phyloP scores from a whole-genome alignment of 1,140 invertebrate species.

The Magallana ariakensis region DNA sequence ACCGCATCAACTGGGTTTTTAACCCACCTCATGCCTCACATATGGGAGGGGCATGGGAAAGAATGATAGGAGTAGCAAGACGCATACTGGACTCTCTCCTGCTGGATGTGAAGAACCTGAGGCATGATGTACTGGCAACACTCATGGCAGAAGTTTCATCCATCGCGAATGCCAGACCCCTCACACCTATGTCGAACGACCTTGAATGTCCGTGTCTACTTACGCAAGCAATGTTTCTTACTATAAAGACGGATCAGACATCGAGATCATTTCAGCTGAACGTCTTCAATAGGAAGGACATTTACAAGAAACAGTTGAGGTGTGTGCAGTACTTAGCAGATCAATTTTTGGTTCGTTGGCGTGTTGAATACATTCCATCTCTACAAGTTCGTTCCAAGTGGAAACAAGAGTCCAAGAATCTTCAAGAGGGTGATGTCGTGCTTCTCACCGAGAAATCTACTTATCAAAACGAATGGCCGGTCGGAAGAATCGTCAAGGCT shows the following conservation, averaged over 20 bases:
- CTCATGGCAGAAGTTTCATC: slow-evolving; percentile 61
- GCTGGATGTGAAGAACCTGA: slow-evolving; percentile 51
- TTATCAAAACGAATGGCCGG: no score
- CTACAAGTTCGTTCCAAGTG: no score
- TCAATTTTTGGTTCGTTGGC: no score
- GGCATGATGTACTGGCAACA: slow-evolving; percentile 63
- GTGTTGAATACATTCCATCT: no score
- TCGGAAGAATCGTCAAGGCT: no score
- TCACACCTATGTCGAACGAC: slow-evolving; percentile 59
- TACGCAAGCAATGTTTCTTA: slow-evolving; percentile 59
- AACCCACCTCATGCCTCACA: no score
- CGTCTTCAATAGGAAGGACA: slow-evolving; percentile 50
- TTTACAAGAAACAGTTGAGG: slow-evolving; percentile 59
- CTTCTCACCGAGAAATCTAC: no score
- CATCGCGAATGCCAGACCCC: slow-evolving; percentile 54
- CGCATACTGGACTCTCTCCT: slow-evolving; percentile 65
- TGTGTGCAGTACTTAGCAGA: not conserved
- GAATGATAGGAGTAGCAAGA: slow-evolving; percentile 63
- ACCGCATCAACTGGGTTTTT: no score
- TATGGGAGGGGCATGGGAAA: slow-evolving; percentile 43
- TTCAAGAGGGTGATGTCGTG: no score
- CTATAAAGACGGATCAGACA: slow-evolving; percentile 47
- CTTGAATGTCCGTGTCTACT: slow-evolving; percentile 57
- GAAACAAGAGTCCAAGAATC: no score
- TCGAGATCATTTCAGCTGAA: not conserved